phyloP scores from a whole-genome alignment of 2,113 vertebrate species.

The Otolemur garnettii region DNA sequence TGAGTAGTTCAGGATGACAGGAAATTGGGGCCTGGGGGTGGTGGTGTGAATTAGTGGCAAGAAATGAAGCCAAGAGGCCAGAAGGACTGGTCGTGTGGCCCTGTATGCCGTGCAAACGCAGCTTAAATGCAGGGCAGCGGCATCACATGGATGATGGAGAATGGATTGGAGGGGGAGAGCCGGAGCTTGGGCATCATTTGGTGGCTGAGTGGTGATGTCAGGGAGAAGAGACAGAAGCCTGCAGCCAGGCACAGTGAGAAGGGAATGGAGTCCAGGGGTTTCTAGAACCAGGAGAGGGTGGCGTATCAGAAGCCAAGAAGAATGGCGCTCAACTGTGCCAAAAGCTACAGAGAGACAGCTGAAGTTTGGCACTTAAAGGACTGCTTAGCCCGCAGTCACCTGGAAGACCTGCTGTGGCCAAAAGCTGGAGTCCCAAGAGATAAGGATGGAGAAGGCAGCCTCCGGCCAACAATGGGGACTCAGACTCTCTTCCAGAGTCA shows the following conservation, averaged over 20 bases:
- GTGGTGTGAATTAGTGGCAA: not conserved
- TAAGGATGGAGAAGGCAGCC: not conserved
- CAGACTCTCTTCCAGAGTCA: not conserved
- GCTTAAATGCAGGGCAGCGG: not conserved
- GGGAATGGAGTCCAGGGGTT: not conserved
- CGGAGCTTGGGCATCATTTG: not conserved
- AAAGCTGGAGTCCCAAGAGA: not conserved
- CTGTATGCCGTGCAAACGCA: not conserved
- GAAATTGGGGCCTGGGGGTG: not conserved
- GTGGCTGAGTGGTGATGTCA: not conserved
- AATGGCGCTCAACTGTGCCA: not conserved
- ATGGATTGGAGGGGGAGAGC: not conserved
- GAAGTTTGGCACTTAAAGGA: not conserved
- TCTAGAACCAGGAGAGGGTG: not conserved
- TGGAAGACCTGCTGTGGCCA: not conserved
- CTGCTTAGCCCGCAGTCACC: not conserved
- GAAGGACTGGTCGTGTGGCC: not conserved
- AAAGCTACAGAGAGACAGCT: not conserved
- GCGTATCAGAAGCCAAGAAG: not conserved
- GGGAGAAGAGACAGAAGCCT: not conserved
- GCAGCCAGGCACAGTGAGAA: fast-evolving
- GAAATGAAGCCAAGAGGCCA: not conserved
- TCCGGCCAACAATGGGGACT: not conserved
- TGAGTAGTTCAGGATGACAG: not conserved
- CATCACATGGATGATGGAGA: not conserved